Evolutionary conservation across 1,140 invertebrate genomes (phyloP).

Genomic region (Formica exsecta): DNA sequence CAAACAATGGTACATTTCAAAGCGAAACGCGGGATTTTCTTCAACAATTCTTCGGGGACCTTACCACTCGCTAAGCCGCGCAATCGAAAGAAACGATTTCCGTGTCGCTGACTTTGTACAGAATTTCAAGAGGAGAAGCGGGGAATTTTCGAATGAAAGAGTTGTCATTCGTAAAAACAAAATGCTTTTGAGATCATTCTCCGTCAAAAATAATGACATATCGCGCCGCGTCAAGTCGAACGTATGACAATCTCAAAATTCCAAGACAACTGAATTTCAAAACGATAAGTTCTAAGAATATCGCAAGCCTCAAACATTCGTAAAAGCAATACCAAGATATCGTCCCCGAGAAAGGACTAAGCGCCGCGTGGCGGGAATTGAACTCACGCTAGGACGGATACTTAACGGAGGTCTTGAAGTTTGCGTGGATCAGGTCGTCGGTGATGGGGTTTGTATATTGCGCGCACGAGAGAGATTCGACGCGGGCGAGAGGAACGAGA

Average conservation of each 20-base stretch:
- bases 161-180: neutral
- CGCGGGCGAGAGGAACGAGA: constrained; percentile 6
- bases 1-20: constrained; percentile 60
- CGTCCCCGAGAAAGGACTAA: constrained; percentile 6
- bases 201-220: neutral
- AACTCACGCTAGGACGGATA: constrained; percentile 39
- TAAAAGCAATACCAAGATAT: constrained; percentile 1
- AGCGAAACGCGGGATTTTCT: constrained; percentile 49
- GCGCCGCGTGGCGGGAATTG: constrained; percentile 27
- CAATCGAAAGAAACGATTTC: constrained; percentile 53
- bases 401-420: constrained; percentile 52
- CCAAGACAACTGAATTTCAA: neutral
- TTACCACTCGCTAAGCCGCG: constrained; percentile 42
- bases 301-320: neutral
- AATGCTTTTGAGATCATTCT: neutral
- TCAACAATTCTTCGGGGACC: constrained; percentile 57
- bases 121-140: constrained; percentile 43
- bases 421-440: constrained; percentile 25
- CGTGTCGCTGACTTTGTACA: constrained; percentile 36
- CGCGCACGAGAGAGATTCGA: constrained; percentile 28
- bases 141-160: constrained; percentile 47
- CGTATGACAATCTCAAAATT: neutral
- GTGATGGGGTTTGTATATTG: constrained; percentile 53
- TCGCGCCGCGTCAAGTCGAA: neutral
- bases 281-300: neutral